Evolutionary conservation across 2,113 vertebrate genomes (phyloP).

Genomic region (Zootoca vivipara): DNA sequence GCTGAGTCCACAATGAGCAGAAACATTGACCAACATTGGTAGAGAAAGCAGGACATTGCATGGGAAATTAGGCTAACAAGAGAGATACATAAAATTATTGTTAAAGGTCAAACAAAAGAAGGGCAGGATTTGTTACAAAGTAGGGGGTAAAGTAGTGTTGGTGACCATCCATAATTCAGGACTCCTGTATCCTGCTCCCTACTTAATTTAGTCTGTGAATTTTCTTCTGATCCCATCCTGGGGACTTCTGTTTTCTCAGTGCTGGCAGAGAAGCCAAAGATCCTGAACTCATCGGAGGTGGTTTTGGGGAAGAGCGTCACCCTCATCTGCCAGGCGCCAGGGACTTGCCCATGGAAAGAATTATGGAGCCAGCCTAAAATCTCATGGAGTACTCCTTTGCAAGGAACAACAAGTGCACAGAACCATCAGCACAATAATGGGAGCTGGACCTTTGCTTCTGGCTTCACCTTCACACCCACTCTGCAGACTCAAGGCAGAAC

Average conservation of each 20-base stretch:
- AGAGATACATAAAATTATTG: too few species aligned
- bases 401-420: accelerated
- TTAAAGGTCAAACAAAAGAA: too few species aligned
- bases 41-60: too few species aligned
- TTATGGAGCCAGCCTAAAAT: background rate
- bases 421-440: background rate
- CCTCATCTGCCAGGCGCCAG: background rate
- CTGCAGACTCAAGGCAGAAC: accelerated
- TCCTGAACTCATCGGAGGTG: background rate
- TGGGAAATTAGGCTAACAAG: too few species aligned
- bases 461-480: background rate
- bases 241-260: background rate
- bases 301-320: background rate
- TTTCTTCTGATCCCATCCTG: background rate
- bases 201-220: background rate
- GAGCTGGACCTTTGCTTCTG: background rate
- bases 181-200: too few species aligned
- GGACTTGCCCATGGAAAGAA: background rate
- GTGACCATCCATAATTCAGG: background rate
- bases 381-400: background rate
- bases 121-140: too few species aligned
- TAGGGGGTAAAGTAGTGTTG: background rate
- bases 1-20: too few species aligned
- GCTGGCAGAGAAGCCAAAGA: background rate
- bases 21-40: too few species aligned